Percentiles rank a stretch among this genome's conserved stretches.
Conservation (phyloP, 1,140 invertebrate species). For the Thalassaphorura encarpata region DNA sequence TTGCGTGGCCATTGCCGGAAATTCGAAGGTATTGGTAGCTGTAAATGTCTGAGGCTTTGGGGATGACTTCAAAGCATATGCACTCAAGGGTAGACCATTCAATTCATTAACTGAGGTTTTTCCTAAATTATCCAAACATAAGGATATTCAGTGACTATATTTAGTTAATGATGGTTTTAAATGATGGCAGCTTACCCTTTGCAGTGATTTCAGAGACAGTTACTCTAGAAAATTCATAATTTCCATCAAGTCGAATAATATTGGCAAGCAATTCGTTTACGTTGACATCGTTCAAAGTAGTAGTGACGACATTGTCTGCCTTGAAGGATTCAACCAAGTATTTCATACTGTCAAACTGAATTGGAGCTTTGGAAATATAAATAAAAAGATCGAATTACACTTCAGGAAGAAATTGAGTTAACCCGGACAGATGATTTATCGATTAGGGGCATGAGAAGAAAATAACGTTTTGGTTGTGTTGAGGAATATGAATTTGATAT, state of each 20-base stretch:
- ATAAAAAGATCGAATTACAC: too few species aligned
- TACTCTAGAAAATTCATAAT: neutral
- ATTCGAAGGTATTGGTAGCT: neutral
- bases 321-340: neutral
- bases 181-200: neutral
- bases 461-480: too few species aligned
- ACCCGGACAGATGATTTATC: too few species aligned
- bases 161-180: neutral
- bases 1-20: neutral
- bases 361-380: neutral
- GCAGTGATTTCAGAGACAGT: neutral
- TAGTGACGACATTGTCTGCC: neutral
- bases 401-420: too few species aligned
- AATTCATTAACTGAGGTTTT: neutral
- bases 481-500: too few species aligned
- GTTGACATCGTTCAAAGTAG: neutral
- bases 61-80: neutral
- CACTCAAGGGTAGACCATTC: neutral
- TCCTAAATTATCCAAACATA: neutral
- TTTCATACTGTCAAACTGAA: neutral
- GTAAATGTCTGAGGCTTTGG: neutral
- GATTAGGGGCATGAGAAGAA: too few species aligned
- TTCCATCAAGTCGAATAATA: neutral
- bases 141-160: neutral
- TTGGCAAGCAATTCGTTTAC: neutral